phyloP scores from a whole-genome alignment of 2,113 vertebrate genomes.

The Caloenas nicobarica region DNA sequence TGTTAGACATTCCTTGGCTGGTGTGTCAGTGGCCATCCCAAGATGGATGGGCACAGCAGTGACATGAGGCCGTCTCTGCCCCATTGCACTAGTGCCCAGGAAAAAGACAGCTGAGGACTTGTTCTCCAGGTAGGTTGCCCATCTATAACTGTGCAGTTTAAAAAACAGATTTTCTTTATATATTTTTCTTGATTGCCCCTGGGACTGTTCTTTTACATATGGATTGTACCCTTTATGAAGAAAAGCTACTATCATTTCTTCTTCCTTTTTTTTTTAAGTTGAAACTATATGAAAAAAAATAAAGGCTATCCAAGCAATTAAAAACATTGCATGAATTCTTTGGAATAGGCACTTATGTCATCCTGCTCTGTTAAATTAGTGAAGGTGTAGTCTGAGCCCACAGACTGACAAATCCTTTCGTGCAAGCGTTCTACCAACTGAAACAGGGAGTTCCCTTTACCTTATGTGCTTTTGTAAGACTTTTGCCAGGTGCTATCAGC shows the following conservation, averaged over 20 bases:
- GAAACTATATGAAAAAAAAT: background rate
- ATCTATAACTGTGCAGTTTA: background rate
- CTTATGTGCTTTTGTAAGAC: background rate
- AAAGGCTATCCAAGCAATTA: background rate
- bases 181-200: background rate
- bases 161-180: background rate
- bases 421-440: background rate
- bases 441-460: background rate
- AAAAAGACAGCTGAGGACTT: background rate
- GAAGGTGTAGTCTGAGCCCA: background rate
- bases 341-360: background rate
- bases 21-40: background rate
- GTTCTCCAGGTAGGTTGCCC: background rate
- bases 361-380: background rate
- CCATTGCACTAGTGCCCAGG: background rate
- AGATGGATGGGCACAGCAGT: background rate
- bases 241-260: background rate
- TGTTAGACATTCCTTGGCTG: background rate
- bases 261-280: background rate
- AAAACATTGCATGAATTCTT: background rate
- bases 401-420: background rate
- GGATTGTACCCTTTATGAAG: background rate
- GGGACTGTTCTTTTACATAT: background rate
- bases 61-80: rapidly evolving
- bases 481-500: slow-evolving; percentile 30